Percentiles rank a stretch among this genome's conserved stretches.
These are phyloP conservation scores for Rallus crepitans DNA, from an alignment of 2,797 vertebrate species.

Conservation along the genomic window DNA sequence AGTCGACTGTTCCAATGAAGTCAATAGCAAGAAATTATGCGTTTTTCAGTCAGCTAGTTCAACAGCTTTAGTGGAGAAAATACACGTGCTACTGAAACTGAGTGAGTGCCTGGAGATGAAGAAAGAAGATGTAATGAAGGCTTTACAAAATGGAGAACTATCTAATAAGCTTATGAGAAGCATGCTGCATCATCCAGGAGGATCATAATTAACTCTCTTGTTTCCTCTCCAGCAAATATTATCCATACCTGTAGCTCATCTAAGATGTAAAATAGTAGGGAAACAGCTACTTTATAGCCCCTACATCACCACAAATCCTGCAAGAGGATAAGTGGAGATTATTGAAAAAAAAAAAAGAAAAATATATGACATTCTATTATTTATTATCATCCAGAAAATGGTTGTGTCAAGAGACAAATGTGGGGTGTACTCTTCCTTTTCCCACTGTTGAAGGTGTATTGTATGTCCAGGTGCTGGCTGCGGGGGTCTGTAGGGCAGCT, in stretches of 20 bases:
- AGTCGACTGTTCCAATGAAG: neutral
- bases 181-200: neutral
- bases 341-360: neutral
- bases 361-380: neutral
- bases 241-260: neutral
- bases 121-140: neutral
- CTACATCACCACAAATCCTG: neutral
- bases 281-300: neutral
- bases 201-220: neutral
- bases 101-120: neutral
- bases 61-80: neutral
- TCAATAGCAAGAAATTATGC: neutral
- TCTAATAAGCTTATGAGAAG: neutral
- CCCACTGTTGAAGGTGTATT: neutral
- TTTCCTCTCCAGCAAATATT: neutral
- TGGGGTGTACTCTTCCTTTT: neutral
- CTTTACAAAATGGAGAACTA: neutral
- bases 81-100: neutral
- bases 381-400: neutral
- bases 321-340: neutral
- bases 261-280: neutral
- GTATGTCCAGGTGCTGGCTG: neutral
- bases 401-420: neutral
- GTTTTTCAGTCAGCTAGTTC: neutral
- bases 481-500: fast-evolving